Conservation (phyloP, 2,888 invertebrate genomes). For the Apodemia zela region DNA sequence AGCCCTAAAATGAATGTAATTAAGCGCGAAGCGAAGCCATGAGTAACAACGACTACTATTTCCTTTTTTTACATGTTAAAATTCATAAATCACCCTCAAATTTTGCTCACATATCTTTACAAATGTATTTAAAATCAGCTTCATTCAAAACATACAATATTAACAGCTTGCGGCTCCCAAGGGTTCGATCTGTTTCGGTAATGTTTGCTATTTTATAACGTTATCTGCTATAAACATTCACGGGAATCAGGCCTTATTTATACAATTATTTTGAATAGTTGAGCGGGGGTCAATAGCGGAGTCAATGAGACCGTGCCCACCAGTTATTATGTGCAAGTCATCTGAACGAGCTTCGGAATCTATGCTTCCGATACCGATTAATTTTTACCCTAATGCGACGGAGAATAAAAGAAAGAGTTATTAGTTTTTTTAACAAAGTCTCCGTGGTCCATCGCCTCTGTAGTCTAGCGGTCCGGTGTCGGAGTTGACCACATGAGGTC, state of each 20-base stretch:
- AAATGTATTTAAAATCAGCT: constrained; percentile 1
- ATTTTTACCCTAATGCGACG: constrained; percentile 29
- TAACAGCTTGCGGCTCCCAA: constrained; percentile 19
- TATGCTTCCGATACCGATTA: constrained; percentile 71
- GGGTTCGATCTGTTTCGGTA: constrained; percentile 62
- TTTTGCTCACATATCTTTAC: no score
- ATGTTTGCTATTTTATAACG: constrained; percentile 49
- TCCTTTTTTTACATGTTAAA: no score
- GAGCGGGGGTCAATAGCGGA: constrained; percentile 69
- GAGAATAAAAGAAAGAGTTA: neutral
- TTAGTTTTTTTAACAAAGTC: no score
- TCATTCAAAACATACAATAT: neutral
- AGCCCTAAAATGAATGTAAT: no score
- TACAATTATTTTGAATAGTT: constrained; percentile 61
- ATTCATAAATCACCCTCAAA: neutral
- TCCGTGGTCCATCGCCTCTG: no score
- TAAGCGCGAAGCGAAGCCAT: no score
- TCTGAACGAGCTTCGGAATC: constrained; percentile 65
- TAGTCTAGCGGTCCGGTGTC: no score
- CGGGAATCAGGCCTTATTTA: constrained; percentile 70
- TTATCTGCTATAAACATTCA: constrained; percentile 50
- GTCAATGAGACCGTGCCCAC: constrained; percentile 73
- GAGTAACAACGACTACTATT: no score
- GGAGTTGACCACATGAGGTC: no score
- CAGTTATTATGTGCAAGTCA: constrained; percentile 75